Evolutionary conservation across 2,113 vertebrate species (phyloP), one percentile per base, ranked within the genome.

Genomic region (Leptodactylus fuscus): DNA sequence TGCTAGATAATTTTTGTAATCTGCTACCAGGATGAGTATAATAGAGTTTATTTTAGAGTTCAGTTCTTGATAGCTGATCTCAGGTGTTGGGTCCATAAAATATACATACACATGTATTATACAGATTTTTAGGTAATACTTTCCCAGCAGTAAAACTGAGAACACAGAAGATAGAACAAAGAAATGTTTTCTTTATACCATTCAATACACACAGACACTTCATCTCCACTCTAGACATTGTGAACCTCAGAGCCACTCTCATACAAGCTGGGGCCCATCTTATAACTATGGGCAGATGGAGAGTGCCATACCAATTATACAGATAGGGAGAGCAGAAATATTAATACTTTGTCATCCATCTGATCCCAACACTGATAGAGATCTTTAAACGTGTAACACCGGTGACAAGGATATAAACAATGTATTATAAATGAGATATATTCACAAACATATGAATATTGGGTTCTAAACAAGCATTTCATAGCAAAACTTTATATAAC

Each of bases 261-360:
- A 22, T 27, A 13, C 46, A 51, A 76, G 29, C 48, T 51, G n/a
- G 16, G 27, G 46, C 48, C 18, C 48, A 27, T 51, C 67, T 20
- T 51, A 44, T 53, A 27, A 53, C 12, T 20, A 48, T 34, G 46
- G 74, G 24, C 48, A 53, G 46, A 76, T 76, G 74, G 74, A 76
- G 16, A 8, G 24, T 22, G 2, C 3, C 11, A 15, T 5, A 34
- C 27, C 16, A 76, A 34, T 76, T 49, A 76, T 20, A 76, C 46
- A 34, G 48, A 46, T 76, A 20, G 27, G 27, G 27, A 29, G 16
- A 34, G 29, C 16, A 32, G 74, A 32, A 51, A 51, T 49, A 49
- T 4, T 34, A 53, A 51, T 48, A 48, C 46, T 48, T 48, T 13
- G 7, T 48, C 46, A 48, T 10, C 46, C 46, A 3, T 48, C 46